Evolutionary conservation across 2,113 vertebrate species (phyloP), one percentile per base, ranked within the genome.

Genomic region (Leptobrachium leishanense): DNA sequence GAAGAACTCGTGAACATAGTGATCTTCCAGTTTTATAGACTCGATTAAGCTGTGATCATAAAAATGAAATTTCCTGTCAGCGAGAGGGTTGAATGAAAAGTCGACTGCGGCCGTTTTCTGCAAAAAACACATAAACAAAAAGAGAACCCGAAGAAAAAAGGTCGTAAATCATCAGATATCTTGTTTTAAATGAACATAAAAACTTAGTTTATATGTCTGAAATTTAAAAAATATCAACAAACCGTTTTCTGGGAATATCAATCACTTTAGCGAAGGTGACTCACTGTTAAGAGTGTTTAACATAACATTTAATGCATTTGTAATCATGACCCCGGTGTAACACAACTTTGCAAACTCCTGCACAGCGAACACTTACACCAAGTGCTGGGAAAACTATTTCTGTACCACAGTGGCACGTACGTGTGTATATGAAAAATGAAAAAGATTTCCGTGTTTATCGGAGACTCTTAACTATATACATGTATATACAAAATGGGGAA

Each of bases 1-100:
- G 78, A 94, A 90, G 80, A 93, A 92, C 73, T 94, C 92, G 13
- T 90, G 88, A 42, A 91, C 91, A 72, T 87, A 77, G 1, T 85
- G 82, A 67, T 93, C 87, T 0, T 88, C 91, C 77, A 86, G 70
- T 71, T 89, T 87, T 77, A 92, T 85, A 43, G 90, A 87, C 79
- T 94, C 90, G 76, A 89, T 81, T 75, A 94, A 84, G 77, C 73
- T 87, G 76, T 85, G 84, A 82, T 94, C 91, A 82, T 85, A 89
- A 86, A 93, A 93, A 54, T 85, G 81, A 81, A 89, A 90, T 72
- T 80, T 88, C 71, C 70, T 79, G 67, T 92, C 90, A 62, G 85
- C 84, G 82, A 89, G 83, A 2, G 83, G 80, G 70, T 87, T 91
- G 82, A 89, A 87, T 72, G 90, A 89, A 79, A 93, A 88, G 79